Evolutionary conservation across 1,140 invertebrate genomes (phyloP).

Genomic region (Listronotus oregonensis): DNA sequence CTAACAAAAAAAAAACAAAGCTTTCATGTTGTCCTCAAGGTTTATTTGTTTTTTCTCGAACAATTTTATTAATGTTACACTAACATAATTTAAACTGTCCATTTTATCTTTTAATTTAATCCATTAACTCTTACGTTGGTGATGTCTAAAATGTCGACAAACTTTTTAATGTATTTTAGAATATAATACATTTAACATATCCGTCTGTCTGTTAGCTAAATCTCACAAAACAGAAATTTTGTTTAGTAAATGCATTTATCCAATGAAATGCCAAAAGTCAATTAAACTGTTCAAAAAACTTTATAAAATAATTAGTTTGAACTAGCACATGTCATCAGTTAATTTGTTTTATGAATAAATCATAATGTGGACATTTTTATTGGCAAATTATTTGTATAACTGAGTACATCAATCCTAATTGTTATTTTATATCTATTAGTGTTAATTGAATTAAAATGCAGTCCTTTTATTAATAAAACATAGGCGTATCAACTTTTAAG

Average conservation of each 20-base stretch:
- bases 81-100: too few relatives aligned
- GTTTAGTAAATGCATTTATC: background rate
- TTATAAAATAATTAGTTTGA: background rate
- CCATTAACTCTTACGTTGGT: too few relatives aligned
- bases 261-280: constrained; percentile 10
- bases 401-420: background rate
- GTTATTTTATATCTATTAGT: background rate
- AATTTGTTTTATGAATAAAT: constrained; percentile 3
- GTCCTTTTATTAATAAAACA: background rate
- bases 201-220: constrained; percentile 4
- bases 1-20: too few relatives aligned
- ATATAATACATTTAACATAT: constrained; percentile 1
- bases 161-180: constrained; percentile 13
- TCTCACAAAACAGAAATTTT: constrained; percentile 13
- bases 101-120: too few relatives aligned
- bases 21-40: too few relatives aligned
- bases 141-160: constrained; percentile 2
- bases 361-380: background rate
- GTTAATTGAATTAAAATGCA: background rate
- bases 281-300: constrained; percentile 6
- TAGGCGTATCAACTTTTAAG: too few relatives aligned
- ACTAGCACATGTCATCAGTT: background rate
- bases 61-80: too few relatives aligned
- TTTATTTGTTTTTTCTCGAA: too few relatives aligned
- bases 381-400: too few relatives aligned